Conservation (phyloP, 2,113 vertebrate genomes). For the Coregonus clupeaformis region DNA sequence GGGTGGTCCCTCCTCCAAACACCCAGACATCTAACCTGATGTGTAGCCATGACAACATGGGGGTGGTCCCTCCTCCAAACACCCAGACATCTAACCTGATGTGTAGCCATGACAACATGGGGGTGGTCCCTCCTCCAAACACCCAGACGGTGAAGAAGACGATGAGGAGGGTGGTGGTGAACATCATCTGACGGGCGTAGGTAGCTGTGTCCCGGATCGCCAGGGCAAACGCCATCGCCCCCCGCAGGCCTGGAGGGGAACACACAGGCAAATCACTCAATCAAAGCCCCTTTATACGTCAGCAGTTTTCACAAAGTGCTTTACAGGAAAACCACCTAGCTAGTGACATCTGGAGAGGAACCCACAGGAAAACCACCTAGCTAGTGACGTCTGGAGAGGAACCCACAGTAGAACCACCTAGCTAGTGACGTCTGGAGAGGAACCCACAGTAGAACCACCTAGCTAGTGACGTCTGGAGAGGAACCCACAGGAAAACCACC, state of each 20-base stretch:
- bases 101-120: constrained; percentile 95
- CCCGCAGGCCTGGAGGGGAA: constrained; percentile 81
- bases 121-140: constrained; percentile 93
- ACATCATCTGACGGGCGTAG: constrained; percentile 96
- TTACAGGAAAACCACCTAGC: too few species aligned
- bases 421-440: too few species aligned
- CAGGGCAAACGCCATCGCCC: constrained; percentile 95
- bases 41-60: constrained; percentile 95
- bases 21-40: constrained; percentile 81
- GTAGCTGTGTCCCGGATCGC: constrained; percentile 95
- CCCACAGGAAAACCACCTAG: too few species aligned
- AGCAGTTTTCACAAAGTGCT: too few species aligned
- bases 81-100: constrained; percentile 96
- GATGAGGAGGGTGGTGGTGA: constrained; percentile 94
- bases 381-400: too few species aligned
- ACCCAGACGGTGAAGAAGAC: constrained; percentile 99
- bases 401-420: too few species aligned
- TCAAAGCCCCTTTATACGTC: background rate
- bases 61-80: constrained; percentile 93
- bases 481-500: too few species aligned
- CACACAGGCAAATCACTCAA: background rate
- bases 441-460: too few species aligned
- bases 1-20: too few species aligned
- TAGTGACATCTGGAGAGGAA: too few species aligned
- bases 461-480: too few species aligned